Percentiles rank a stretch among this genome's conserved stretches.
Evolutionary conservation across 2,113 vertebrate genomes (phyloP).

Genomic region (Chionis minor): DNA sequence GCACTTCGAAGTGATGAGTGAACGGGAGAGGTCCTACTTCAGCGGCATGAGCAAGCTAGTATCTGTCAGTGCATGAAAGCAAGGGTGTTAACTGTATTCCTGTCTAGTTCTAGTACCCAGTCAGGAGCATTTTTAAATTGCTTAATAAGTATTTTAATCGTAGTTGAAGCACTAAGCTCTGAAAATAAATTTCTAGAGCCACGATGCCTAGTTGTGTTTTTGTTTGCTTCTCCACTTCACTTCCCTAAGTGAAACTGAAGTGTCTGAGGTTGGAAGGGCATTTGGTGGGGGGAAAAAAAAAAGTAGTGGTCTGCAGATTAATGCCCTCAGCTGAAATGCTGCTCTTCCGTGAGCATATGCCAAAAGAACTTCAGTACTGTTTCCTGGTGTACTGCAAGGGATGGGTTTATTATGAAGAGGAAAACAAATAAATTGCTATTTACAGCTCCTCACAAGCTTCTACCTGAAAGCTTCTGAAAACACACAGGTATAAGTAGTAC

Average conservation of each 20-base stretch:
- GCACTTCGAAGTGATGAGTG: conserved; percentile 96
- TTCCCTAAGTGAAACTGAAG: background rate
- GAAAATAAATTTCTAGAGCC: conserved; percentile 69
- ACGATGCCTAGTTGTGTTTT: background rate
- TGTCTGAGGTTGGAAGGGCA: background rate
- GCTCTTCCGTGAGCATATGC: accelerated
- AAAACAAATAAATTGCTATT: background rate
- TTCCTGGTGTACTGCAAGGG: background rate
- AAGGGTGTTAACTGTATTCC: background rate
- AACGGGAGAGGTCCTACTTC: conserved; percentile 92
- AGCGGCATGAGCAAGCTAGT: conserved; percentile 89
- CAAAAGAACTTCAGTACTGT: background rate
- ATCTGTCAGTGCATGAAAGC: conserved; percentile 83
- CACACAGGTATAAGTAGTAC: accelerated
- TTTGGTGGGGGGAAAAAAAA: background rate
- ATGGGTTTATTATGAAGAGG: accelerated
- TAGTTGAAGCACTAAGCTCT: conserved; percentile 47
- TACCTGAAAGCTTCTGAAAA: background rate
- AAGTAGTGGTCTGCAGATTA: background rate
- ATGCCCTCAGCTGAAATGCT: background rate
- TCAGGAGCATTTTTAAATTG: conserved; percentile 64
- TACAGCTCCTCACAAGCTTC: background rate
- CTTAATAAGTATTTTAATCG: conserved; percentile 64
- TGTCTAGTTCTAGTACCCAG: background rate
- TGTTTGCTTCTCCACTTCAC: background rate